These are phyloP conservation scores for Meganola albula DNA, from an alignment of 2,888 invertebrate genomes.

Conservation along the genomic window DNA sequence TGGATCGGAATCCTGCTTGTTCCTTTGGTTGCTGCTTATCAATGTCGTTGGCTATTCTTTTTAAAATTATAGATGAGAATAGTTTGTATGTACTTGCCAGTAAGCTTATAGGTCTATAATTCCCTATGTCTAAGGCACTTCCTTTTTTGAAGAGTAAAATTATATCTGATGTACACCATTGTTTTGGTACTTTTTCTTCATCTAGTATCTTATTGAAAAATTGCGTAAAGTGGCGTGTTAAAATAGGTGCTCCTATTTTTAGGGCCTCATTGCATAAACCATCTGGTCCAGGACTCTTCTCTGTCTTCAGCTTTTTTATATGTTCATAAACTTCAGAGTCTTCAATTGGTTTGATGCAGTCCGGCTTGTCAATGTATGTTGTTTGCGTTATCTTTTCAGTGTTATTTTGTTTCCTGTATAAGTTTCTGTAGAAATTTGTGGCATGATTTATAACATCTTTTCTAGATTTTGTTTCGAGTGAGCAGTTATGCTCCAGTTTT, in stretches of 20 bases:
- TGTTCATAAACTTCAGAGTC: conserved; percentile 3
- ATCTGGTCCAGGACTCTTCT: conserved; percentile 3
- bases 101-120: no score
- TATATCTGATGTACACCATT: conserved; percentile 11
- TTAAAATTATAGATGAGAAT: conserved; percentile 1
- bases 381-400: not conserved
- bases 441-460: conserved; percentile 13
- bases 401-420: conserved; percentile 2
- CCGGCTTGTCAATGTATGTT: not conserved
- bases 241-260: conserved; percentile 3
- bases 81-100: conserved; percentile 2
- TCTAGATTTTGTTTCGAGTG: conserved; percentile 9
- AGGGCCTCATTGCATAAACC: conserved; percentile 5
- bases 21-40: conserved; percentile 3
- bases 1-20: conserved; percentile 3
- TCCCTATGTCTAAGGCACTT: no score
- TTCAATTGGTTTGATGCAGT: conserved; percentile 1
- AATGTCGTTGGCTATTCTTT: not conserved
- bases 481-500: conserved; percentile 6
- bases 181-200: conserved; percentile 6
- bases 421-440: conserved; percentile 13
- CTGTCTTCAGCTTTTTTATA: conserved; percentile 1
- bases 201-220: conserved; percentile 8
- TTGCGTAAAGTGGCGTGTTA: not conserved
- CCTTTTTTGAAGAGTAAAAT: conserved; percentile 11